Base-by-base conservation (phyloP, 1,140 invertebrate species). In the Cotesia chilonis region DNA sequence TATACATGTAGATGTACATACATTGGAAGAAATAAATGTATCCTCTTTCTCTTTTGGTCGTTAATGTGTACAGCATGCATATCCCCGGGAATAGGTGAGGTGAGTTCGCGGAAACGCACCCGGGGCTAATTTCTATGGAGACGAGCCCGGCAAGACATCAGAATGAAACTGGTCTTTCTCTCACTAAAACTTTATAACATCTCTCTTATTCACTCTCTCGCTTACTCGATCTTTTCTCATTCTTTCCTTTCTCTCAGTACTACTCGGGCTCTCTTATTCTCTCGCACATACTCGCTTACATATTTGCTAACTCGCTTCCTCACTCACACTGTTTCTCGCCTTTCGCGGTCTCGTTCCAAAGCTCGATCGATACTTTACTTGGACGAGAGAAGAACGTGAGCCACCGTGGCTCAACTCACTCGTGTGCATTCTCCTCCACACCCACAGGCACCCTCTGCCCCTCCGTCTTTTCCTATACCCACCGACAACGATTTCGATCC, bases 41-140 rank as follows among this genome's bases (percentile, higher is more conserved):
- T 76, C 54, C 41, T 74, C 63, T 47, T 63, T 71, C 28, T 68
- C 47, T 74, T 55, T 17, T 68, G 14, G 55, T 14, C 28, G 37
- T 51, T 54, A 20, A 9, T 28, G 47, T 68, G 36, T 68, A 47
- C 35, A 14, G 59, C 64, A 64, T 65, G 59, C 67, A 57, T 47
- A 47, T 63, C 73, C 64, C 69, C 65, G 70, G 70, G 55, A 71
- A 61, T 70, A 71, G 70, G 41, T 71, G 67, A 71, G 47, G 41
- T 38, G 64, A 70, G 47, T 71, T 72, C 71, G 68, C 65, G 68
- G 63, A 74, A 76, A 76, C 68, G 67, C 71, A 68, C 59, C 71
- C 74, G 68, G 71, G 71, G 68, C 69, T 71, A 76, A 74, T 76
- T 74, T 74, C 72, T 73, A 76, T 71, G 51, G 68, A 73, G 69